Evolutionary conservation across 1,140 invertebrate genomes (phyloP).

Genomic region (silkworm (Bombyx mori)): ASM3026992v2 NC_085118.1:9780001-9780500

Average conservation of each 20-base stretch:
- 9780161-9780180: slow-evolving; percentile 22
- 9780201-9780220: slow-evolving; percentile 68
- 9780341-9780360: slow-evolving; percentile 63
- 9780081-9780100: not conserved
- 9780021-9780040: too few relatives aligned
- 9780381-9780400: slow-evolving; percentile 1
- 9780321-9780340: slow-evolving; percentile 57
- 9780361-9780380: slow-evolving; percentile 40
- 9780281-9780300: slow-evolving; percentile 65
- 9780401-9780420: not conserved
- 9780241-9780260: slow-evolving; percentile 62
- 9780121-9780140: slow-evolving; percentile 6
- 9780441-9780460: too few relatives aligned
- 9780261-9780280: slow-evolving; percentile 56
- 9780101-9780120: not conserved
- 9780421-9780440: not conserved
- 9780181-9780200: slow-evolving; percentile 65
- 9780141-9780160: slow-evolving; percentile 1
- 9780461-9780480: too few relatives aligned
- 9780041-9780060: too few relatives aligned
- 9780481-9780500: too few relatives aligned
- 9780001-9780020: too few relatives aligned
- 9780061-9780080: too few relatives aligned
- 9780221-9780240: slow-evolving; percentile 67
- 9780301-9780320: slow-evolving; percentile 56